Evolutionary conservation across 1,140 invertebrate genomes (phyloP).

Genomic region (Anastatus disparis): DNA sequence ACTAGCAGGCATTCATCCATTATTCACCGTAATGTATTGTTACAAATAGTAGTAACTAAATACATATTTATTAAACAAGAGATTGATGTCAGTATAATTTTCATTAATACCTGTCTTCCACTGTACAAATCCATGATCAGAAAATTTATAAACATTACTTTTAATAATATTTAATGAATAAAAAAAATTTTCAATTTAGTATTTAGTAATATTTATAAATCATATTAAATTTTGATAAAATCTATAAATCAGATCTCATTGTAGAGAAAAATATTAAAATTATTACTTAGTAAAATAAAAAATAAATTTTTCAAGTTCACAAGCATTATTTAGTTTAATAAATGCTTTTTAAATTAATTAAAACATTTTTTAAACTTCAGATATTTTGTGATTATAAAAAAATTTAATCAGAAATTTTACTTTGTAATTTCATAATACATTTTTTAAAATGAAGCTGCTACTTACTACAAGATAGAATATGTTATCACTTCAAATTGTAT

Average conservation of each 20-base stretch:
- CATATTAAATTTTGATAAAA: background rate
- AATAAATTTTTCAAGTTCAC: no score
- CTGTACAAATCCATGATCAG: slow-evolving; percentile 30
- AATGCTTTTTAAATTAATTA: no score
- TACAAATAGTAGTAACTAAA: slow-evolving; percentile 15
- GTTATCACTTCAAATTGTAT: background rate
- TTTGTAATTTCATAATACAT: no score
- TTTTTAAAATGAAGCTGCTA: no score
- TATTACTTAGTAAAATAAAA: no score
- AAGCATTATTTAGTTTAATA: no score
- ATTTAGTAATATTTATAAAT: background rate
- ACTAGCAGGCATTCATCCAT: slow-evolving; percentile 14
- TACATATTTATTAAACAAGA: slow-evolving; percentile 8
- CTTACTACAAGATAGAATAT: background rate
- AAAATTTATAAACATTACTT: slow-evolving; percentile 35
- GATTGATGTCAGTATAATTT: slow-evolving; percentile 3
- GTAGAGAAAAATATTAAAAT: no score
- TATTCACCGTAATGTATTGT: slow-evolving; percentile 8
- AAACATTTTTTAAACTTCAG: no score
- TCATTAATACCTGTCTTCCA: slow-evolving; percentile 12
- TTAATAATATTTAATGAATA: background rate
- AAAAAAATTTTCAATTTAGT: background rate
- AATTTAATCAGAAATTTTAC: no score
- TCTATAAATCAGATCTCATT: no score
- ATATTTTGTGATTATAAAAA: no score